These are phyloP conservation scores for Cheilosia scutellata DNA, from an alignment of 2,888 invertebrate species.

Conservation along the genomic window DNA sequence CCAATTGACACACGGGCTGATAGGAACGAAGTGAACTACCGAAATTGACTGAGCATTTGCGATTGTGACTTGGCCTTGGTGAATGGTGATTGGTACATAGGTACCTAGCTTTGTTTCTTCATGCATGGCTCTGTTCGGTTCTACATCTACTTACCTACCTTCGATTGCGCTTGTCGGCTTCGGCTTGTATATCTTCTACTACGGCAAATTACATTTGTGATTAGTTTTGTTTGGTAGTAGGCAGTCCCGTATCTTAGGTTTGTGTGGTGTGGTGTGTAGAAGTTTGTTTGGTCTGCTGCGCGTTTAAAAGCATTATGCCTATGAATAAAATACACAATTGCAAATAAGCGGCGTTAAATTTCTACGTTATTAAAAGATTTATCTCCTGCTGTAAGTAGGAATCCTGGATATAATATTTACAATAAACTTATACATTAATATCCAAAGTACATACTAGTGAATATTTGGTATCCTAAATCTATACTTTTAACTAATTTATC, in stretches of 20 bases:
- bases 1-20: too few species aligned
- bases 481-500: constrained; percentile 7
- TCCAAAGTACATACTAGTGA: constrained; percentile 10
- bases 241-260: constrained; percentile 47
- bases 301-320: constrained; percentile 23
- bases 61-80: too few species aligned
- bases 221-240: constrained; percentile 66
- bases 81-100: too few species aligned
- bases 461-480: constrained; percentile 6
- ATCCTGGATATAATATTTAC: constrained; percentile 5
- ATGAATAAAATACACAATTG: constrained; percentile 15
- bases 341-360: constrained; percentile 41
- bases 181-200: constrained; percentile 57
- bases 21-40: too few species aligned
- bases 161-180: constrained; percentile 14
- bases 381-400: not conserved
- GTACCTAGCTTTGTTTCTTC: too few species aligned
- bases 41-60: too few species aligned
- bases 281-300: constrained; percentile 37
- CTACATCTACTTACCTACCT: too few species aligned
- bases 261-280: constrained; percentile 58
- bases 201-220: constrained; percentile 50
- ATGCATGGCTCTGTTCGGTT: too few species aligned
- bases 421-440: constrained; percentile 34
- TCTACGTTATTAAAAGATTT: not conserved